Base-by-base conservation (phyloP, 1,140 invertebrate genomes). In the Apis dorsata region DNA sequence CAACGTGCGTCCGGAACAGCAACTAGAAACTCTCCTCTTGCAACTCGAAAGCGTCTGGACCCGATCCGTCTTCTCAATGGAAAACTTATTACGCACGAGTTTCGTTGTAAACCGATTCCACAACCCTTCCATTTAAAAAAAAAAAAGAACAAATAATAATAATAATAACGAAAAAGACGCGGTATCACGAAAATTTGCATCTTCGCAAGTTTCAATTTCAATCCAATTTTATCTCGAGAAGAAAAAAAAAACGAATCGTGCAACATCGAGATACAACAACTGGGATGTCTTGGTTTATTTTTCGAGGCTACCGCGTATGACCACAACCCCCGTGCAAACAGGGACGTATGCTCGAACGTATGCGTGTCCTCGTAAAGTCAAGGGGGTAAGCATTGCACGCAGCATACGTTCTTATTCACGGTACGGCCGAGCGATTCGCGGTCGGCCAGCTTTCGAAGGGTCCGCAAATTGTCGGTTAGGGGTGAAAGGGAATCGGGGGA, bases 371-470 rank as follows among this genome's bases (percentile, higher is more conserved):
- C 79, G 65, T 76, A 68, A 85, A 83, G 73, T 83, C 74, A 85
- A 85, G 81, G 84, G 84, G 80, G 83, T 85, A 85, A 80, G 77
- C 34, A 44, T 44, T 53, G 83, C 73, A 17, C 68, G 60, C 53
- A 60, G 81, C 84, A 85, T 85, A 85, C 84, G 84, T 85, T 85
- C 71, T 83, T 79, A 79, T 79, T 83, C 81, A 85, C 84, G 76
- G 70, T 85, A 3, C 28, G 70, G 65, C 12, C 28, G n/a, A 69
- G 71, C 81, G 81, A 88, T 88, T 86, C 81, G 86, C 74, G 84
- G 86, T 88, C 75, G 86, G 86, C 73, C 86, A 88, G 81, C 79
- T 88, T 83, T 79, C 81, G 84, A 84, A 88, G 86, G 85, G 86
- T 86, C 78, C 81, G 73, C 82, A 88, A 88, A 88, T 88, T 79